Conservation (phyloP, 2,797 vertebrate species). For the Xenopus petersii region DNA sequence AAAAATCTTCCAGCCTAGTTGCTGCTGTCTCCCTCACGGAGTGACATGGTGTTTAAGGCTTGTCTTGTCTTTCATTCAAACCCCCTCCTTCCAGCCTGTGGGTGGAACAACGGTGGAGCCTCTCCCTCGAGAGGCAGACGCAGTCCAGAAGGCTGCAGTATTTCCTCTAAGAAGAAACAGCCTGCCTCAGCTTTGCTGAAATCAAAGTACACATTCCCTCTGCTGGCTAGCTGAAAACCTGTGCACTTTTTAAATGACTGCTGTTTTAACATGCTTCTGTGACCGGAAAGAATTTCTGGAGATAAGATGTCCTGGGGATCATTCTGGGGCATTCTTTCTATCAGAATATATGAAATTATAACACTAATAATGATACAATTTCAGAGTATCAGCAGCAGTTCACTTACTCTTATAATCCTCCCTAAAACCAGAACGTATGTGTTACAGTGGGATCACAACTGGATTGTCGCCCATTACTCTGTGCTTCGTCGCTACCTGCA, state of each 20-base stretch:
- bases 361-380: too few relatives aligned
- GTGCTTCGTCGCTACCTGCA: too few relatives aligned
- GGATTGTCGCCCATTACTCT: too few relatives aligned
- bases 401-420: too few relatives aligned
- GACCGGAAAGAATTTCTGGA: constrained; percentile 18
- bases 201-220: constrained; percentile 72
- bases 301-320: not conserved
- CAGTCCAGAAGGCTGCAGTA: constrained; percentile 71
- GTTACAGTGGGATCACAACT: too few relatives aligned
- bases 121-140: constrained; percentile 70
- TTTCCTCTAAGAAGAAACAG: constrained; percentile 62
- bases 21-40: constrained; percentile 83
- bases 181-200: constrained; percentile 57
- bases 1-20: constrained; percentile 64
- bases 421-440: too few relatives aligned
- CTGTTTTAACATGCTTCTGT: constrained; percentile 1
- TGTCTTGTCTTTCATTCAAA: constrained; percentile 79
- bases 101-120: constrained; percentile 69
- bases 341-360: too few relatives aligned
- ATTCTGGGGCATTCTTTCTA: too few relatives aligned
- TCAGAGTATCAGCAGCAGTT: too few relatives aligned
- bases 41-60: constrained; percentile 82
- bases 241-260: constrained; percentile 44
- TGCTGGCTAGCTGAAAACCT: constrained; percentile 61
- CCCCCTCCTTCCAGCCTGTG: constrained; percentile 75